Base-by-base conservation (phyloP, 2,888 invertebrate species). In the Drosophila sordidapex region DNA sequence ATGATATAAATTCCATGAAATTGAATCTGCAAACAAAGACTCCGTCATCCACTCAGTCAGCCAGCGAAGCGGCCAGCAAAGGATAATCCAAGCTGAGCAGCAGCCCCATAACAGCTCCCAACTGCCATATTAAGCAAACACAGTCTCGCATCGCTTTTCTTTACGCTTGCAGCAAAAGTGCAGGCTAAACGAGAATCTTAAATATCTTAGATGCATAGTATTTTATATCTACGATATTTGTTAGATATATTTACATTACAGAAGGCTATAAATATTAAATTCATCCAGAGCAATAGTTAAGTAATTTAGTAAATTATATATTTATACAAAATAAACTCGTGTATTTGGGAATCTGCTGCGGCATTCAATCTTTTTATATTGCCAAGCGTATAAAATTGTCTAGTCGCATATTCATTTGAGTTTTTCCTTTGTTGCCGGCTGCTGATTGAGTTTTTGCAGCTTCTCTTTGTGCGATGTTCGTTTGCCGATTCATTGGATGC, bases 1-100 rank as follows among this genome's bases (percentile, higher is more conserved):
- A 25, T 57, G 46, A 69, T 72, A 70, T 71, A 79, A 82, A 75
- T 76, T 82, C 86, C 73, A 65, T 57, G 72, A 78, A 86, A 86
- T 86, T 88, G 82, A 82, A 86, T 75, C 82, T 78, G 78, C 61
- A 83, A 83, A 72, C 77, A 74, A 66, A 56, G 65, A 57, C 33
- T 33, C 31, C 51, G 59, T 56, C 59, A 60, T 53, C 33, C 70
- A 63, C 60, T 35, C 56, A 36, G n/a, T 2, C n/a, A 57, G 21
- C 4, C 52, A 64, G 58, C 51, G 69, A 48, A 53, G 40, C 65
- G 63, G 58, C 51, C 13, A 25, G n/a, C 27, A 27, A 54, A 54
- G 65, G 38, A 31, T 61, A 64, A 75, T 70, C 53, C 69, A 33
- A 53, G 31, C 68, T 49, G 62, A 56, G 65, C 21, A 54, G 38